Evolutionary conservation across 2,113 vertebrate species (phyloP).

Genomic region (Nipponia nippon): DNA sequence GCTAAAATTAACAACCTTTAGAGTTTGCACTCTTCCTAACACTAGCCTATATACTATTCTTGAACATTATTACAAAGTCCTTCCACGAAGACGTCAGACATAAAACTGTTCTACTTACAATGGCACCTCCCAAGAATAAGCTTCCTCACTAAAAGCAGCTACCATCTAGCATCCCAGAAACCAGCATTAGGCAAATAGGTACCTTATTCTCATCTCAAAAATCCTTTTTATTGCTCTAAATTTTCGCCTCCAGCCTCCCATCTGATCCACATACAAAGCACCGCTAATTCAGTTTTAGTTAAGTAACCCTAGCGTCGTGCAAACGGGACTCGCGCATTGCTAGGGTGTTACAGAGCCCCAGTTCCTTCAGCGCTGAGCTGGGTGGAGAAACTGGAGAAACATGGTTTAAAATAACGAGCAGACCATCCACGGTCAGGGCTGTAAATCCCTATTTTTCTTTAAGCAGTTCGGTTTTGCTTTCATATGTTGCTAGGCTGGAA

Average conservation of each 20-base stretch:
- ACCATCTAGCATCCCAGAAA: background rate
- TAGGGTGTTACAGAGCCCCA: background rate
- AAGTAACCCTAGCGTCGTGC: background rate
- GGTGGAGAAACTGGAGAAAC: background rate
- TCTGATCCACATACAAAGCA: background rate
- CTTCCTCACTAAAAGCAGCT: background rate
- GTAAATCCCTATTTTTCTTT: background rate
- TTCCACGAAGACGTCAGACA: background rate
- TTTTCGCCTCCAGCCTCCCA: background rate
- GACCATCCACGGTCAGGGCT: background rate
- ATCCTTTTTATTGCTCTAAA: background rate
- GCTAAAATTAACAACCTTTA: background rate
- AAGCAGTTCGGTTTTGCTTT: background rate
- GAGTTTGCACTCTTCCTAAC: background rate
- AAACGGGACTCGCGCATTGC: rapidly evolving
- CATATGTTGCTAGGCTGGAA: background rate
- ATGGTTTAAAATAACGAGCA: background rate
- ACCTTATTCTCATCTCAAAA: background rate
- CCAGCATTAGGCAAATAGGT: rapidly evolving
- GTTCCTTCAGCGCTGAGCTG: background rate
- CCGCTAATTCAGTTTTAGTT: background rate
- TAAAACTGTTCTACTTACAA: background rate
- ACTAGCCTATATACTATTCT: background rate
- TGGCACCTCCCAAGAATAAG: background rate
- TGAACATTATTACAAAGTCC: background rate